Base-by-base conservation (phyloP, 1,140 invertebrate genomes). In the Brachionus rubens region DNA sequence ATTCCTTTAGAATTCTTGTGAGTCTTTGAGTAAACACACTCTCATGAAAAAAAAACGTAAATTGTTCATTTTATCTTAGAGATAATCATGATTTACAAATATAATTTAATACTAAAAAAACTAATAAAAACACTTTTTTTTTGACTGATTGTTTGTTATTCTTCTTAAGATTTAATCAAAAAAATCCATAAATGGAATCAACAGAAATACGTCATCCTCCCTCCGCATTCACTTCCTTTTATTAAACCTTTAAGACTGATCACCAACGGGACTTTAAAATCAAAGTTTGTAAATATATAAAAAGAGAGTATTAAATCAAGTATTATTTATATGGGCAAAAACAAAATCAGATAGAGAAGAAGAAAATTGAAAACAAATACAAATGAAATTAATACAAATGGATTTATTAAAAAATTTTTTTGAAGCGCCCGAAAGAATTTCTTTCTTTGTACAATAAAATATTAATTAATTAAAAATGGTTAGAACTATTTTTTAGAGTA, bases 1-100 rank as follows among this genome's bases (percentile, higher is more conserved):
- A n/a, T n/a, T n/a, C n/a, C n/a, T n/a, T n/a, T n/a, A n/a, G n/a
- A n/a, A n/a, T n/a, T n/a, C n/a, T n/a, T n/a, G n/a, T n/a, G n/a
- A n/a, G n/a, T n/a, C n/a, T n/a, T n/a, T n/a, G n/a, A n/a, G n/a
- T n/a, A n/a, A n/a, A n/a, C n/a, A n/a, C n/a, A n/a, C n/a, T n/a
- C n/a, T n/a, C n/a, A n/a, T 59, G 54, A 59, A 59, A 40, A 59
- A 36, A 59, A 36, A 30, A 56, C 19, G 54, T 33, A 59, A 59
- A 59, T 59, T 59, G 54, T 33, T 59, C 54, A 33, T 36, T 59
- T 59, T 59, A 59, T 59, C 54, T 59, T 19, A 59, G 9, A 59
- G 36, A 59, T 59, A 59, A 59, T 59, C 19, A 36, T 59, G 19
- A 33, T 59, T 33, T 33, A 59, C 19, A 59, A 28, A 59, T 33